Evolutionary conservation across 37 sponge, comb jelly and placozoan genomes (phyloP).

Genomic region (Agelas oroides): DNA sequence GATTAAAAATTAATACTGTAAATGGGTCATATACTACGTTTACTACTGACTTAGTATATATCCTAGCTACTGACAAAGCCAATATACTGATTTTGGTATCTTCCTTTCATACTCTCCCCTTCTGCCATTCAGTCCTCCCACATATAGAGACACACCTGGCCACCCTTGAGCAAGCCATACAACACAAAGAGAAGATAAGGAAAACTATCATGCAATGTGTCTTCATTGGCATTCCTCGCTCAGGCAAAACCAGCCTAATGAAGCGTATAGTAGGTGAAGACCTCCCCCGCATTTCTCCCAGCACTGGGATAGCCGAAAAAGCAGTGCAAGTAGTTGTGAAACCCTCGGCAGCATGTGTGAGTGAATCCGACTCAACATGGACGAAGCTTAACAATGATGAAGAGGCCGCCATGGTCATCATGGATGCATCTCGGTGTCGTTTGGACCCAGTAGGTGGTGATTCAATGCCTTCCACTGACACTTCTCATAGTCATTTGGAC

Average conservation of each 20-base stretch:
- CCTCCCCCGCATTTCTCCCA: not conserved
- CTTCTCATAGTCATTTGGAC: too few relatives aligned
- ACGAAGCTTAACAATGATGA: not conserved
- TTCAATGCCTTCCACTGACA: too few relatives aligned
- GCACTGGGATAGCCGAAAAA: conserved; percentile 2
- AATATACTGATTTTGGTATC: too few relatives aligned
- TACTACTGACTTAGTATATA: too few relatives aligned
- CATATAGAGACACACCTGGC: too few relatives aligned
- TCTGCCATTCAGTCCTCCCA: too few relatives aligned
- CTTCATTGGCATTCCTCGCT: not conserved
- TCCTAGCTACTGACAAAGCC: too few relatives aligned
- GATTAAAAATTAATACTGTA: too few relatives aligned
- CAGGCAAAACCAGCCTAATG: not conserved
- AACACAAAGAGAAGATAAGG: not conserved
- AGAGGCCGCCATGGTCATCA: not conserved
- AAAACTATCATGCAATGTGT: not conserved
- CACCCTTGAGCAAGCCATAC: not conserved
- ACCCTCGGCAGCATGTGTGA: not conserved
- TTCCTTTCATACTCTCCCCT: too few relatives aligned
- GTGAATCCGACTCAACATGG: not conserved
- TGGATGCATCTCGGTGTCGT: too few relatives aligned
- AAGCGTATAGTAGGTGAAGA: not conserved
- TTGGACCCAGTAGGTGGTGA: too few relatives aligned
- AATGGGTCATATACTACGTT: too few relatives aligned
- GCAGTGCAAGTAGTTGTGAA: not conserved